phyloP scores from a whole-genome alignment of 2,797 vertebrate genomes.

The Chanos chanos region DNA sequence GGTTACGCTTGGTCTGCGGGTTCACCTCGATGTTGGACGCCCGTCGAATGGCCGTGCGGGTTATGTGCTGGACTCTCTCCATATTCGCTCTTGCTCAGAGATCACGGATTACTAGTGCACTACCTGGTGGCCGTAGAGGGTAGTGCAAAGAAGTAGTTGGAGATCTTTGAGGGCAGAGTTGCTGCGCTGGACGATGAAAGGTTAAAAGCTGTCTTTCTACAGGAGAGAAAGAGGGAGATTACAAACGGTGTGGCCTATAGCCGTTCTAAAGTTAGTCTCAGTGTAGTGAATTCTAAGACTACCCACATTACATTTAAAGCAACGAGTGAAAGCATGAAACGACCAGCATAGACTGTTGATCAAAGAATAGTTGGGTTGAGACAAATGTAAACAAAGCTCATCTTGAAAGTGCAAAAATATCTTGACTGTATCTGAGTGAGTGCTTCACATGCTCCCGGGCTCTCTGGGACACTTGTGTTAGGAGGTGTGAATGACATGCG shows the following conservation, averaged over 20 bases:
- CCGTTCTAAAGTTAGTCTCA: neutral
- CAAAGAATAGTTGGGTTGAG: too few relatives aligned
- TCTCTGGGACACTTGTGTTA: constrained; percentile 7
- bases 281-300: neutral
- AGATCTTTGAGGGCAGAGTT: neutral
- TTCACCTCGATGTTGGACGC: constrained; percentile 95
- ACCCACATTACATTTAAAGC: too few relatives aligned
- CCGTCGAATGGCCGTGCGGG: constrained; percentile 91
- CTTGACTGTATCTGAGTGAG: neutral
- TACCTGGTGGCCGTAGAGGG: constrained; percentile 8
- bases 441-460: constrained; percentile 1
- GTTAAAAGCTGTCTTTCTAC: constrained; percentile 6
- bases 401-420: neutral
- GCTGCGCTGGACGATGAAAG: constrained; percentile 8
- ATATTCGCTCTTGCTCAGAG: constrained; percentile 60
- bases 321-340: too few relatives aligned
- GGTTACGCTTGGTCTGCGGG: constrained; percentile 89
- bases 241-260: too few relatives aligned
- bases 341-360: too few relatives aligned
- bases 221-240: neutral
- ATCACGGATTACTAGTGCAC: constrained; percentile 30
- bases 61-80: constrained; percentile 96
- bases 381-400: too few relatives aligned
- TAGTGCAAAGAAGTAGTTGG: neutral
- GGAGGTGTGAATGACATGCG: constrained; percentile 6